phyloP scores from a whole-genome alignment of 2,888 invertebrate species.

The Seira sanloemensis region DNA sequence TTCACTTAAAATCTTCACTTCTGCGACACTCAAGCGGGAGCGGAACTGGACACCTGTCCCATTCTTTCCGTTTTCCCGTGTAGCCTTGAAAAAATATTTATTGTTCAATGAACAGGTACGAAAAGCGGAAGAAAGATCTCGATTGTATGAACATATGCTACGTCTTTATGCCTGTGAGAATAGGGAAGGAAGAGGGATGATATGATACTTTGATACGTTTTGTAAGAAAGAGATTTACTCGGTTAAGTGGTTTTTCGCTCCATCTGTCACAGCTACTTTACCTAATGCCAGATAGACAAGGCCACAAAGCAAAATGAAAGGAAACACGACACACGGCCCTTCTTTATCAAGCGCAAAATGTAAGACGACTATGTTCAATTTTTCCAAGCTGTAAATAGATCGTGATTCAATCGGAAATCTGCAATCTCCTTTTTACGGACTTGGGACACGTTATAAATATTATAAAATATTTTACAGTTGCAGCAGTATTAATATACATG shows the following conservation, averaged over 20 bases:
- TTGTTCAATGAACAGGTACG: not conserved
- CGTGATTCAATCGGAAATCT: too few relatives aligned
- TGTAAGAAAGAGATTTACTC: conserved; percentile 22
- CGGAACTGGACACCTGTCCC: conserved; percentile 29
- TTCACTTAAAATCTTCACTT: conserved; percentile 51
- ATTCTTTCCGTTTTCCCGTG: not conserved
- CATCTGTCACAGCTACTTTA: conserved; percentile 24
- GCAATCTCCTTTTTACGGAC: too few relatives aligned
- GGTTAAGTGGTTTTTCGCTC: conserved; percentile 49
- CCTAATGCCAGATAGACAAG: not conserved
- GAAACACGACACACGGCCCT: not conserved
- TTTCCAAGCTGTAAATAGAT: too few relatives aligned
- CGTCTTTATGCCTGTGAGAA: not conserved
- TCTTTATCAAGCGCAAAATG: too few relatives aligned
- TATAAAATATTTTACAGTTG: too few relatives aligned
- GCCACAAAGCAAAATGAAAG: not conserved
- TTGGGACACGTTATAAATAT: too few relatives aligned
- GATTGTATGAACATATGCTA: too few relatives aligned
- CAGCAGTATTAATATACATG: too few relatives aligned
- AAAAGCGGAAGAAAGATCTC: not conserved
- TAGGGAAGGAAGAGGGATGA: not conserved
- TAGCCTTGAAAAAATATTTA: not conserved
- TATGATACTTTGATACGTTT: not conserved
- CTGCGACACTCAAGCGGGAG: not conserved
- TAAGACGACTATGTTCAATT: too few relatives aligned